phyloP scores from a whole-genome alignment of 1,140 invertebrate genomes.

The Arctopsyche grandis region DNA sequence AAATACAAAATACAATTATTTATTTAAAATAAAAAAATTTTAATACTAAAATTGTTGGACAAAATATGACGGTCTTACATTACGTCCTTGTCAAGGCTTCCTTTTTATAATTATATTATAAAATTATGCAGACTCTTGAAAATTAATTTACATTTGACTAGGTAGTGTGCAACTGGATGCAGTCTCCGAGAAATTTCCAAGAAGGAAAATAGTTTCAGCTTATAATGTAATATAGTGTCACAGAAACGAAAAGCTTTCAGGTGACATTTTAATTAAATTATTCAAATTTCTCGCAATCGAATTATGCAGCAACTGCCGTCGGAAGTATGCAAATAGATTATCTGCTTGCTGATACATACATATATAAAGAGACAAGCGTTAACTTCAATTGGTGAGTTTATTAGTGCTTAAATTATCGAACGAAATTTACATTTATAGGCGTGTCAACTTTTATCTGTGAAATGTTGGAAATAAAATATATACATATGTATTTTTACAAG shows the following conservation, averaged over 20 bases:
- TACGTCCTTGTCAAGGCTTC: no score
- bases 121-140: neutral
- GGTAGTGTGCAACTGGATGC: neutral
- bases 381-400: no score
- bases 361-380: no score
- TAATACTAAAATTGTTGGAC: no score
- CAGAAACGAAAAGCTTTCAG: slow-evolving; percentile 3
- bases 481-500: no score
- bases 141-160: neutral
- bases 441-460: no score
- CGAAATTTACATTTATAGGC: no score
- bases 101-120: neutral
- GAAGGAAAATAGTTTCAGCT: slow-evolving; percentile 22
- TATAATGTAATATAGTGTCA: slow-evolving; percentile 15
- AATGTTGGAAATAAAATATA: no score
- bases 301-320: neutral
- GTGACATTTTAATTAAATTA: slow-evolving; percentile 40
- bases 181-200: neutral
- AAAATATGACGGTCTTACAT: no score
- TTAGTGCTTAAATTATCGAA: no score
- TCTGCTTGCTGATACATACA: neutral
- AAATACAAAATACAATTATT: no score
- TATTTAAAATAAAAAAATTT: no score
- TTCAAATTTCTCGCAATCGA: slow-evolving; percentile 38
- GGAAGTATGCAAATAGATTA: slow-evolving; percentile 3